These are phyloP conservation scores for Venusia cambrica DNA, from an alignment of 2,888 invertebrate species.

Conservation along the genomic window DNA sequence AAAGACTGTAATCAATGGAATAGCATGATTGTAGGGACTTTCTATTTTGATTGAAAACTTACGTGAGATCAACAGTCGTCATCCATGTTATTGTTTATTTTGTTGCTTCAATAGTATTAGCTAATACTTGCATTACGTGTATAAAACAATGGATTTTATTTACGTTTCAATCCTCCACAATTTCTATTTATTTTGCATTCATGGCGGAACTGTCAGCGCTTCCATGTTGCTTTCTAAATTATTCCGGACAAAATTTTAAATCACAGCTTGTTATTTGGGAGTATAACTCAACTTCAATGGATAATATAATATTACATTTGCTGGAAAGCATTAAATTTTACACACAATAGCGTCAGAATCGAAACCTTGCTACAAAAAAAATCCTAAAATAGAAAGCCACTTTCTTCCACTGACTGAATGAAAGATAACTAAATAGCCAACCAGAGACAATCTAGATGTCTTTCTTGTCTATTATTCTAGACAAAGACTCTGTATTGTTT, in stretches of 20 bases:
- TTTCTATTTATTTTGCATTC: conserved; percentile 82
- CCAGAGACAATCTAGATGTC: conserved; percentile 2
- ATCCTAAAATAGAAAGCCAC: conserved; percentile 77
- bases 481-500: no score
- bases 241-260: conserved; percentile 27
- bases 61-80: conserved; percentile 25
- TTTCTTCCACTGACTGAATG: no score
- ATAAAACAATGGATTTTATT: conserved; percentile 36
- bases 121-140: conserved; percentile 37
- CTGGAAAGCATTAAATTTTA: conserved; percentile 5
- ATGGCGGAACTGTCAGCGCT: conserved; percentile 82
- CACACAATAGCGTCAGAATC: conserved; percentile 25
- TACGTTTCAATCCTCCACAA: conserved; percentile 61
- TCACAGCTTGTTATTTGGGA: background rate
- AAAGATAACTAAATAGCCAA: conserved; percentile 36
- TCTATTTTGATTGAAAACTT: conserved; percentile 33
- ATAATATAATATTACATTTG: conserved; percentile 3
- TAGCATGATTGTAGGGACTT: conserved; percentile 46
- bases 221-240: conserved; percentile 81
- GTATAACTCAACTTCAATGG: conserved; percentile 2
- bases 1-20: conserved; percentile 25
- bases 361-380: conserved; percentile 46
- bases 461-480: conserved; percentile 1
- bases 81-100: conserved; percentile 31
- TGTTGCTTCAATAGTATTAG: conserved; percentile 32